Percentiles rank a stretch among this genome's conserved stretches.
Conservation (phyloP, 1,140 invertebrate species). For the Monomorium pharaonis region DNA sequence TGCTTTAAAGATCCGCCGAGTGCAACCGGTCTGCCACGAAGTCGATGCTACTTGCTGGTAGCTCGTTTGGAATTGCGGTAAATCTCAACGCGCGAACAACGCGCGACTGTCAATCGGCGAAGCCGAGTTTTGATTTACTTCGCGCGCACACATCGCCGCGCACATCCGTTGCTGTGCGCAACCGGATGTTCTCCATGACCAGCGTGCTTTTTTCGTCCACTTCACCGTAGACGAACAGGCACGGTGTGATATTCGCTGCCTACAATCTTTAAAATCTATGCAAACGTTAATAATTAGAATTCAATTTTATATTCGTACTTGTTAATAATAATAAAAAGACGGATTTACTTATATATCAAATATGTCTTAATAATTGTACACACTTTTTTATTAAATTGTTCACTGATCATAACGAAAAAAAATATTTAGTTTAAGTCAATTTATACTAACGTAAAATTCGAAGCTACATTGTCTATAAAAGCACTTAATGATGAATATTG, state of each 20-base stretch:
- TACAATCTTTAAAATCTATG: neutral
- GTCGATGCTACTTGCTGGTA: constrained; percentile 40
- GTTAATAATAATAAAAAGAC: neutral
- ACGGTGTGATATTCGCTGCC: neutral
- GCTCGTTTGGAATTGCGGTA: constrained; percentile 59
- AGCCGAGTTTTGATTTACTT: constrained; percentile 2
- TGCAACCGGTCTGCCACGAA: constrained; percentile 64
- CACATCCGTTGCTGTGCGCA: neutral
- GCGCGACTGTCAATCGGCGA: constrained; percentile 28
- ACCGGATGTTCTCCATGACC: neutral
- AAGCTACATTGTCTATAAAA: neutral
- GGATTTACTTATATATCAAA: neutral
- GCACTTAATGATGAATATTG: neutral
- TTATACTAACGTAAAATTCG: neutral
- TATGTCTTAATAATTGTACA: neutral
- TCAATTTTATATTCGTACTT: neutral
- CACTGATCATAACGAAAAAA: neutral
- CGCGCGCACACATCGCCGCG: neutral
- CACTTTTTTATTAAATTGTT: neutral
- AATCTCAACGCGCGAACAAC: constrained; percentile 55
- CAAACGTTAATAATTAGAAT: neutral
- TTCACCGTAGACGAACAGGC: neutral
- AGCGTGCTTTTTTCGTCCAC: neutral
- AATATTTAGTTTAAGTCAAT: neutral
- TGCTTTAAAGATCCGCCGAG: constrained; percentile 75